phyloP scores from a whole-genome alignment of 1,140 invertebrate species.

The Hylyphantes graminicola region DNA sequence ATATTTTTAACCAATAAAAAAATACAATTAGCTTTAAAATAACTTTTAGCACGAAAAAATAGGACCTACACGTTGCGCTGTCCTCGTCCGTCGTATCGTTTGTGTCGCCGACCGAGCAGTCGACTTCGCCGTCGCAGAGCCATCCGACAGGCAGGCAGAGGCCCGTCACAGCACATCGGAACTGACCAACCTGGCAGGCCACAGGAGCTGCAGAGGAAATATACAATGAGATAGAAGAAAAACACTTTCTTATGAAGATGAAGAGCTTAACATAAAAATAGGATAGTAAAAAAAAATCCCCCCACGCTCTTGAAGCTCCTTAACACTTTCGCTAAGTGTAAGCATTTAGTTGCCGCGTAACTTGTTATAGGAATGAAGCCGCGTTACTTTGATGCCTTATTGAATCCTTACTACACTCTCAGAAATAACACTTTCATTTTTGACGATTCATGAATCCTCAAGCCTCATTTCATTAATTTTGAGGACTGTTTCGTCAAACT shows the following conservation, averaged over 20 bases:
- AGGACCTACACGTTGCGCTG: constrained; percentile 70
- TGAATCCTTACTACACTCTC: too few species aligned
- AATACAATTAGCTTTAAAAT: background rate
- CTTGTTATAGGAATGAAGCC: too few species aligned
- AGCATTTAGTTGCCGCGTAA: too few species aligned
- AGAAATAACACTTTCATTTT: too few species aligned
- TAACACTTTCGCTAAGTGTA: too few species aligned
- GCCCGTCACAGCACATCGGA: constrained; percentile 78
- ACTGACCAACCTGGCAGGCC: constrained; percentile 74
- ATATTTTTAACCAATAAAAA: background rate
- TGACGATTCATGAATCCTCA: too few species aligned
- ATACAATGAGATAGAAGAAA: background rate
- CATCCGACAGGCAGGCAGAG: constrained; percentile 80
- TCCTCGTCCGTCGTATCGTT: constrained; percentile 74
- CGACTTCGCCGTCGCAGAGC: constrained; percentile 81
- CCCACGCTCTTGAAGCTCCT: background rate
- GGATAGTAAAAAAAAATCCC: background rate
- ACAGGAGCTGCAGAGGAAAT: background rate
- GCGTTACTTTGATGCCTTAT: too few species aligned
- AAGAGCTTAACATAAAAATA: background rate
- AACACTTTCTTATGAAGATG: background rate
- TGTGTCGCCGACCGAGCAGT: constrained; percentile 77
- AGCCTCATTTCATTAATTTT: too few species aligned
- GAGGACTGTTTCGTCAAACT: too few species aligned
- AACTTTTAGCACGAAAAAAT: background rate